Evolutionary conservation across 2,113 vertebrate species (phyloP), one percentile per base, ranked within the genome.

Genomic region (Ictalurus punctatus): DNA sequence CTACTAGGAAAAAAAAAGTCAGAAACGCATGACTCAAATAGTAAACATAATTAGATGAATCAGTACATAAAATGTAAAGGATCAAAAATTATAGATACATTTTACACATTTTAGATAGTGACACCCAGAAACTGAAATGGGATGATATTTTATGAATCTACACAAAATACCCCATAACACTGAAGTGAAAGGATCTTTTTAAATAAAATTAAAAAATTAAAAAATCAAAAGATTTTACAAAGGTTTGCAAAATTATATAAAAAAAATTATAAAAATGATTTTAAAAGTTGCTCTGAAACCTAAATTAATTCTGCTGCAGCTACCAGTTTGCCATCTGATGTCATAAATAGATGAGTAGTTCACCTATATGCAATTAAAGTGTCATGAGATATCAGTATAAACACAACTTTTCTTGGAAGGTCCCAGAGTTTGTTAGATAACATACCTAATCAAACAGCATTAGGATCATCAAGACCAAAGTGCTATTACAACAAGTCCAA

Each of bases 1-100:
- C 89, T 88, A 84, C 86, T 71, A 84, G 59, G 87, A 79, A 89
- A 84, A 93, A 44, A 93, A 93, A 93, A 90, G 69, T 91, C 76
- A 89, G 37, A 91, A 71, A 65, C 80, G 74, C 89, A 89, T 92
- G 88, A 92, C 85, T 92, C 67, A 73, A 34, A 2, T 87, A 48
- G 19, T 40, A 61, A 34, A 40, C 0, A 5, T n/a, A 80, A 30
- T 84, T 54, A 79, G 52, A 76, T 83, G 65, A 90, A 12, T 40
- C 65, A 88, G 14, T 44, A 30, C 6, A 59, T 58, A 54, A 34
- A 59, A 58, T 58, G 17, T 30, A 34, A 59, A 58, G n/a, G 6
- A 58, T 56, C n/a, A 44, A 23, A 40, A 74, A 7, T 40, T 5
- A 4, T 34, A 17, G 14, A 10, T 74, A 7, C 30, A 19, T 73